A percentile compares a stretch with the other conserved stretches of the same genome.
These are phyloP conservation scores for Pterostichus niger DNA, from an alignment of 2,888 invertebrate species.

Conservation along the genomic window DNA sequence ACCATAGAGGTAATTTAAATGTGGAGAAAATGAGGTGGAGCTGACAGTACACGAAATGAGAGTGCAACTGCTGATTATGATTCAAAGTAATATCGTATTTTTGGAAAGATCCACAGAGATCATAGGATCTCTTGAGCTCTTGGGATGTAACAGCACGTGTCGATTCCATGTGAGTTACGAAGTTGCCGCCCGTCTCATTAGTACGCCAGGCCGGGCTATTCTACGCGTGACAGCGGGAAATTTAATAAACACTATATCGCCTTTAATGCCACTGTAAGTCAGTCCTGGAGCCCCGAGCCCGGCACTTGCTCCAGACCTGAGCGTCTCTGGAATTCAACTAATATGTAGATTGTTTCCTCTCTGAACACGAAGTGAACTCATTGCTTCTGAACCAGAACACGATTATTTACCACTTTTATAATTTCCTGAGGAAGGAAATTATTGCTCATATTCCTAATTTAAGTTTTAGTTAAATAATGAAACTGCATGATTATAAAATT, in stretches of 20 bases:
- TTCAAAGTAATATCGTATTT: no score
- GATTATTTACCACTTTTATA: no score
- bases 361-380: neutral
- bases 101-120: no score
- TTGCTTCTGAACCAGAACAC: no score
- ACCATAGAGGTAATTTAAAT: no score
- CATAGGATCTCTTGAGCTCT: neutral
- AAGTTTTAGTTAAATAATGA: no score
- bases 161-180: constrained; percentile 20
- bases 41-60: no score
- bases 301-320: neutral
- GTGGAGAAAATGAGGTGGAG: no score
- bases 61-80: no score
- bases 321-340: constrained; percentile 1
- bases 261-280: constrained; percentile 60
- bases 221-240: constrained; percentile 48
- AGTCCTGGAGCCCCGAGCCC: constrained; percentile 26
- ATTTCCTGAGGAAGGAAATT: no score
- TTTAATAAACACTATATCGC: constrained; percentile 63
- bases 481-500: no score
- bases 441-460: no score
- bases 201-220: constrained; percentile 47
- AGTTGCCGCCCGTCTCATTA: constrained; percentile 51
- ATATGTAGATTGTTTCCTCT: constrained; percentile 21
- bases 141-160: neutral